phyloP scores from a whole-genome alignment of 2,888 invertebrate species.

The Tricholauxania praeusta region DNA sequence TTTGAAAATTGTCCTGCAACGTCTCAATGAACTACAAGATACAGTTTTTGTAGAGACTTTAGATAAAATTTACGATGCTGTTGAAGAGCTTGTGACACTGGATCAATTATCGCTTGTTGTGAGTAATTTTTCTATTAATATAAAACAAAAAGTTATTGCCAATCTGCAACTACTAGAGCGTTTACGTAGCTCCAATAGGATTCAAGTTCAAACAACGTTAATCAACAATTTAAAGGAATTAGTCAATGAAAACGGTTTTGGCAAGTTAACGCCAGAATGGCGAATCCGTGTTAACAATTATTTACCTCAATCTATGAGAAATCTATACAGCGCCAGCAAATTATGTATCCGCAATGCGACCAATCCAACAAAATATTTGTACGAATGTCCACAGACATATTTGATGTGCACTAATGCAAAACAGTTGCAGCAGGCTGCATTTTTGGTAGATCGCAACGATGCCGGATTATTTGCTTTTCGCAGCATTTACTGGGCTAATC shows the following conservation, averaged over 20 bases:
- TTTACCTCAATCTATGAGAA: constrained; percentile 48
- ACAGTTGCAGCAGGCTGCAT: constrained; percentile 53
- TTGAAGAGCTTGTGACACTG: constrained; percentile 48
- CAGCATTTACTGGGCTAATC: constrained; percentile 53
- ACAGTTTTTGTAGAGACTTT: constrained; percentile 49
- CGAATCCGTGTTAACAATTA: constrained; percentile 42
- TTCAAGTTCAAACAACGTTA: neutral
- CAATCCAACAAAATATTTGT: constrained; percentile 49
- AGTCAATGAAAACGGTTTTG: constrained; percentile 42
- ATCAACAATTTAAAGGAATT: constrained; percentile 42
- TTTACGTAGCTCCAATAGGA: constrained; percentile 30
- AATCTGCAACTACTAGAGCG: constrained; percentile 49
- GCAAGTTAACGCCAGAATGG: constrained; percentile 38
- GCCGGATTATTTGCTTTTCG: constrained; percentile 49
- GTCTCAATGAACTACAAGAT: constrained; percentile 47
- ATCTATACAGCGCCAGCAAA: constrained; percentile 51
- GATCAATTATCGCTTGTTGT: constrained; percentile 46
- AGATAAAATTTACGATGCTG: constrained; percentile 46
- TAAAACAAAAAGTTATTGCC: constrained; percentile 48
- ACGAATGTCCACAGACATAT: constrained; percentile 57
- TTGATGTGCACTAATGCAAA: constrained; percentile 53
- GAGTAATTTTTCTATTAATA: constrained; percentile 44
- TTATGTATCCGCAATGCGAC: constrained; percentile 55
- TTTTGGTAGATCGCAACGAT: constrained; percentile 45
- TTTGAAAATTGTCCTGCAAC: constrained; percentile 26